phyloP scores from a whole-genome alignment of 1,140 invertebrate species.

The Acyrthosiphon pisum region DNA sequence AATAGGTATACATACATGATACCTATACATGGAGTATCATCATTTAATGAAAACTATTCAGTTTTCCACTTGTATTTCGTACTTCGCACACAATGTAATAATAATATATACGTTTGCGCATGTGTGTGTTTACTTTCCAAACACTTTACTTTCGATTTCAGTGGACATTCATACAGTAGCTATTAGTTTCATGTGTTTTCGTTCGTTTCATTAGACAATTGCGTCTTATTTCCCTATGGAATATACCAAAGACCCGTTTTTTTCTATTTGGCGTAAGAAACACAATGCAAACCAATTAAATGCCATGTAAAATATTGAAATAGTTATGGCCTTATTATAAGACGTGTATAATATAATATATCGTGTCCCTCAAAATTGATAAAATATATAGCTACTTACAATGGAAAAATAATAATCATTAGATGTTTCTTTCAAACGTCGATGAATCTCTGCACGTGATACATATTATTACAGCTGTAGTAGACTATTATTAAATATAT shows the following conservation, averaged over 20 bases:
- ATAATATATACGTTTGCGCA: neutral
- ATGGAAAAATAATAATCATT: neutral
- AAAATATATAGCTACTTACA: neutral
- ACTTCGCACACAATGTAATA: neutral
- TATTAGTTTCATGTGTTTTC: neutral
- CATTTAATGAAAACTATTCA: neutral
- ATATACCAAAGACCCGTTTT: neutral
- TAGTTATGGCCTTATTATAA: neutral
- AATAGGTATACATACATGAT: neutral
- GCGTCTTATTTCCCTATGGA: neutral
- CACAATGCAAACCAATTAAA: neutral
- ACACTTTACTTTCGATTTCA: constrained; percentile 17
- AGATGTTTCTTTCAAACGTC: neutral
- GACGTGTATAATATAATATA: too few relatives aligned
- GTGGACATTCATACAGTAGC: neutral
- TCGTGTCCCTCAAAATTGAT: neutral
- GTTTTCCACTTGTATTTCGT: neutral
- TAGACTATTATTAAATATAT: neutral
- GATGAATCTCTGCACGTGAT: neutral
- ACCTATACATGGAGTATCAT: neutral
- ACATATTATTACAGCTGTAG: neutral
- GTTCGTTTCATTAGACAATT: neutral
- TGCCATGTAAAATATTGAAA: neutral
- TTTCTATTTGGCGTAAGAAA: neutral
- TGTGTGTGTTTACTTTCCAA: neutral